Evolutionary conservation across 2,113 vertebrate genomes (phyloP), one percentile per base, ranked within the genome.

Genomic region (Limnothrissa miodon): DNA sequence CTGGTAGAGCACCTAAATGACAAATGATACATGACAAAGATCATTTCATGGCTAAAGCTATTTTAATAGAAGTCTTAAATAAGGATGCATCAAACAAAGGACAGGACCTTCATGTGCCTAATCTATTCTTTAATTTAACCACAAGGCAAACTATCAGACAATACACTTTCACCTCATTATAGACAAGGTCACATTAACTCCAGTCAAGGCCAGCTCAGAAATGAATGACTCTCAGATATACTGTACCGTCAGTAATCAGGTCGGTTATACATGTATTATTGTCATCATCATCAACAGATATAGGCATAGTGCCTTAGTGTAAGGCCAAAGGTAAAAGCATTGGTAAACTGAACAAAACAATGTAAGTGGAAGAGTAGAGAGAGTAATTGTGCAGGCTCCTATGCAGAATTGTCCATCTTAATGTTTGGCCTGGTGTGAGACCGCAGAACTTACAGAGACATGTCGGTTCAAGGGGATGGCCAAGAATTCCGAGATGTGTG

Each of bases 141-240:
- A 78, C 79, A 80, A 66, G 80, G 78, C 80, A 79, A 83, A 66
- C 53, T 45, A 79, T 81, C 53, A 80, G n/a, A 66, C 44, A 79
- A 44, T 51, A 23, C 46, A 62, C 33, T 45, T n/a, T 51, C 78
- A 79, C 80, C 80, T 83, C 83, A 82, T 84, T 86, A 82, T 62
- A 39, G 59, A 42, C 74, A 86, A 84, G 80, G 85, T 84, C 85
- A 84, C 39, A 74, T n/a, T 80, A n/a, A 74, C 66, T 74, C 66
- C 66, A 74, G 29, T 15, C 66, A 74, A 74, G 66, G 66, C 11
- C 66, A 5, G 11, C 13, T 36, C 3, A 33, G 33, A 33, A 74
- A 74, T 74, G 10, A 36, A 15, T 36, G 15, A 74, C 25, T 29
- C 29, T 15, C 33, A 36, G 4, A 19, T 51, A 51, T 51, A 19